phyloP scores from a whole-genome alignment of 2,888 invertebrate species.

The Patella pellucida region DNA sequence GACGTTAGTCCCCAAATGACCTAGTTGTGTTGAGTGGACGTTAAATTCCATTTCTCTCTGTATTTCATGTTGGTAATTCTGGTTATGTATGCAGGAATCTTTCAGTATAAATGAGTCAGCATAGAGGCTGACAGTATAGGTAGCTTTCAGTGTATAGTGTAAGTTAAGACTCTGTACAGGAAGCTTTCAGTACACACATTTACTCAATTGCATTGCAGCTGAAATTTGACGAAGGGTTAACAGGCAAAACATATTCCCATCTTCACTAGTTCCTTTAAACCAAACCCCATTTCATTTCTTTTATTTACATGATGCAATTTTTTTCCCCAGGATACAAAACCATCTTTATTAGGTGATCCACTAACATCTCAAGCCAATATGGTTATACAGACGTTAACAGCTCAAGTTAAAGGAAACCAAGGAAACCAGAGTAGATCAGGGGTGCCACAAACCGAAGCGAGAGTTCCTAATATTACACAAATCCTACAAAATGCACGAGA shows the following conservation, averaged over 20 bases:
- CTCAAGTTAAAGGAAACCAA: slow-evolving; percentile 41
- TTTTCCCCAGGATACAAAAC: slow-evolving; percentile 30
- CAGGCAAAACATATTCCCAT: no score
- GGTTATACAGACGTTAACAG: slow-evolving; percentile 71
- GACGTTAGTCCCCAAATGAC: no score
- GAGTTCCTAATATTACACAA: slow-evolving; percentile 9
- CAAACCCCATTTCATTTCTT: not conserved
- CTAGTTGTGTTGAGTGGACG: no score
- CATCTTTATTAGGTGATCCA: slow-evolving; percentile 70
- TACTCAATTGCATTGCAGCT: not conserved
- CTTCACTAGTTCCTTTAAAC: not conserved
- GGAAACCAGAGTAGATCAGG: no score
- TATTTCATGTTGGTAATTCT: no score
- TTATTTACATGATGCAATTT: not conserved
- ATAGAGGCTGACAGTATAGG: no score
- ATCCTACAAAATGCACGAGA: slow-evolving; percentile 38
- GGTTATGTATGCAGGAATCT: no score
- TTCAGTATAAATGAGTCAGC: no score
- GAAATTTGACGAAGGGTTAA: not conserved
- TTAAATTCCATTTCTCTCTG: no score
- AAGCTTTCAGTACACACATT: not conserved
- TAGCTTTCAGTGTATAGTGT: no score
- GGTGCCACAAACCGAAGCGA: not conserved
- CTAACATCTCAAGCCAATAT: slow-evolving; percentile 64
- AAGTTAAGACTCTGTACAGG: no score